Base-by-base conservation (phyloP, 2,797 vertebrate genomes). In the Glyptemys insculpta region DNA sequence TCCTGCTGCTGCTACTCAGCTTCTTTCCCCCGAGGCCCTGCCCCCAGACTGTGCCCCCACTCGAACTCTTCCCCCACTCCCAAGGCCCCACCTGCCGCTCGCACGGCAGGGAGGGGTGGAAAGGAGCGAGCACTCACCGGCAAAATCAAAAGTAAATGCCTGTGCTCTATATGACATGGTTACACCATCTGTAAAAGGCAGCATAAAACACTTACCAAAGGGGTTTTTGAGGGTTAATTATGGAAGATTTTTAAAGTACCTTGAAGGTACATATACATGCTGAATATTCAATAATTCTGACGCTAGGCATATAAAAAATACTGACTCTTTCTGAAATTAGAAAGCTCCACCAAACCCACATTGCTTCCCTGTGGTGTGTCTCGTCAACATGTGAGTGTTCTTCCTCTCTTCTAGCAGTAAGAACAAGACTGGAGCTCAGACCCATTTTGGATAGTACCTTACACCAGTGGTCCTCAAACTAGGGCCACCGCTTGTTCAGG, bases 111-210 rank as follows among this genome's bases (percentile, higher is more conserved):
- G 18, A 53, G 52, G 49, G 50, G 52, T 18, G 18, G 6, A 53
- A 53, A 53, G 18, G 52, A 53, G 52, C 52, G 16, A 53, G 2
- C 18, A 19, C 52, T 53, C 52, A 53, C 52, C 2, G 6, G 52
- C 52, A 53, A 52, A 53, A 19, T 19, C 18, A 53, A 53, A 53
- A 53, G 52, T 53, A 53, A 53, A 53, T 53, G 52, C 52, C 18
- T 53, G 6, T 53, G 18, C 52, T 18, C 6, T 53, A 53, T 53
- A 53, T 7, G 18, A 85, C 21, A 0, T 68, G 23, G 52, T 84
- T 91, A 8, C 81, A 76, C 87, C 50, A 25, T 11, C 49, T 83
- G 37, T 91, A 54, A 44, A 84, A 90, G 41, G 34, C 76, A 92
- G 49, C 34, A 88, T 74, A 41, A 72, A 31, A 37, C 41, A 23